Conservation (phyloP, 2,888 invertebrate genomes). For the Ennomos erosarius region DNA sequence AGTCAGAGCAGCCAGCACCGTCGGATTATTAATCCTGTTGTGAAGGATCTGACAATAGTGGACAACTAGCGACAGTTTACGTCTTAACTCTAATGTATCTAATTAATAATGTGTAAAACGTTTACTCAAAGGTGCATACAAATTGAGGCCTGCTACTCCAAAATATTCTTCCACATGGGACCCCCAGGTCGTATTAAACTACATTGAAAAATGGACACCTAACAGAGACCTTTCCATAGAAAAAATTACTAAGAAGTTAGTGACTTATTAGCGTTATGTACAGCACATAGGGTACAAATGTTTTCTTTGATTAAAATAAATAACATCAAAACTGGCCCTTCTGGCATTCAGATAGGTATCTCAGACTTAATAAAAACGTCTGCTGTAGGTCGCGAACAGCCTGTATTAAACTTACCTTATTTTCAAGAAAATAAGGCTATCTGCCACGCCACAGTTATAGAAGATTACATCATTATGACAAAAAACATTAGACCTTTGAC, state of each 20-base stretch:
- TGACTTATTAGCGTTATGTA: no score
- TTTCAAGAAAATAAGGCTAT: background rate
- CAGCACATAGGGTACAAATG: background rate
- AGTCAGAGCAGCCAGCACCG: no score
- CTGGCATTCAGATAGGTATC: no score
- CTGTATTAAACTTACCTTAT: background rate
- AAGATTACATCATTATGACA: no score
- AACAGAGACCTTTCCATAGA: background rate
- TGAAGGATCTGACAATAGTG: no score
- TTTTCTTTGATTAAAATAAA: background rate
- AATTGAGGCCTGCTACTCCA: background rate
- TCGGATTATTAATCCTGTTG: no score
- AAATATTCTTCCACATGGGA: background rate
- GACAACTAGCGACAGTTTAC: no score
- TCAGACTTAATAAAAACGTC: background rate
- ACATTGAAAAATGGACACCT: background rate
- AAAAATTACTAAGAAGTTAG: background rate
- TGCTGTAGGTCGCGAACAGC: background rate
- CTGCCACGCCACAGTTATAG: background rate
- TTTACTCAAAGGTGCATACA: background rate
- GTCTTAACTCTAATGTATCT: no score
- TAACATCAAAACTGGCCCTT: no score
- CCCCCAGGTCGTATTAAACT: background rate
- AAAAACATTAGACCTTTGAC: no score
- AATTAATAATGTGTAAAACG: no score